Conservation (phyloP, 2,113 vertebrate species). For the Petrocephalus microphthalmus region DNA sequence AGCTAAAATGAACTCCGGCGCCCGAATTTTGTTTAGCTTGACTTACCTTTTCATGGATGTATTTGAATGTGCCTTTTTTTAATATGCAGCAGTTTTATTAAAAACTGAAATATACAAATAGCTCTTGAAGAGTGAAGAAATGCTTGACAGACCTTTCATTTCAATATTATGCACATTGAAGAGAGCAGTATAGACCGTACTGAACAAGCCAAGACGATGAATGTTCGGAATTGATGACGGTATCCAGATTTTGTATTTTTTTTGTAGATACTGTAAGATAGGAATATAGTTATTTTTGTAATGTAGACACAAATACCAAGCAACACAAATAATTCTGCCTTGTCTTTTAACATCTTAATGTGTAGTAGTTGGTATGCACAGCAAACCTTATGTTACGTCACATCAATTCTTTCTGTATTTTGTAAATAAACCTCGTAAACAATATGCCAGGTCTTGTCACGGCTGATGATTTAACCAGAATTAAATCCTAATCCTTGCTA, state of each 20-base stretch:
- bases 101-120: background rate
- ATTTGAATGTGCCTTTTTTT: conserved; percentile 11
- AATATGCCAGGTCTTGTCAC: background rate
- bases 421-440: conserved; percentile 59
- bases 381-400: background rate
- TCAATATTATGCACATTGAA: conserved; percentile 46
- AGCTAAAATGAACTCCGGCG: background rate
- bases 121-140: conserved; percentile 15
- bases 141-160: conserved; percentile 27
- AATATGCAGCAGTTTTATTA: background rate
- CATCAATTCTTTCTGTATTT: conserved; percentile 30
- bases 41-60: background rate
- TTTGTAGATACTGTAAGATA: conserved; percentile 69
- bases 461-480: background rate
- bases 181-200: conserved; percentile 40
- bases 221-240: conserved; percentile 33
- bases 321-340: conserved; percentile 26
- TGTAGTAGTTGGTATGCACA: conserved; percentile 11
- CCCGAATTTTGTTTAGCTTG: background rate
- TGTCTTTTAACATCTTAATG: conserved; percentile 25
- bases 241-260: conserved; percentile 30
- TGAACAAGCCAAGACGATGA: conserved; percentile 37
- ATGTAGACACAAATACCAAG: conserved; percentile 45
- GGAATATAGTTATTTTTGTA: conserved; percentile 64
- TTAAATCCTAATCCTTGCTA: background rate